phyloP scores from a whole-genome alignment of 2,797 vertebrate species.

The Halcyon chelicuti region DNA sequence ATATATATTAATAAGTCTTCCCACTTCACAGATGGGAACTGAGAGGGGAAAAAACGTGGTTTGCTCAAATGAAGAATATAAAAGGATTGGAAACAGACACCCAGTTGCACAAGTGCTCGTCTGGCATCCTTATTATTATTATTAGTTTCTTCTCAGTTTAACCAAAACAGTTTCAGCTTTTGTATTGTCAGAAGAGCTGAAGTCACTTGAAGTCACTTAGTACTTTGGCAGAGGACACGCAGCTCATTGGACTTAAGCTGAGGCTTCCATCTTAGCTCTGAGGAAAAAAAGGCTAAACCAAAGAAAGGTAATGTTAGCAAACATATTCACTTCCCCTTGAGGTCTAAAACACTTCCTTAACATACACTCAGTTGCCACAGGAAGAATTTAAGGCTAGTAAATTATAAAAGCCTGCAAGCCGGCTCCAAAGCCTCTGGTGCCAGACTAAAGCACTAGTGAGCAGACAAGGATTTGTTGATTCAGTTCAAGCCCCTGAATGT shows the following conservation, averaged over 20 bases:
- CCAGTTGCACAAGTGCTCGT: conserved; percentile 4
- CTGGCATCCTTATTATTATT: conserved; percentile 1
- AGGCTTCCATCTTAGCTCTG: not conserved
- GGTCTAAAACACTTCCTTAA: not conserved
- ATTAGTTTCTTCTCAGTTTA: not conserved
- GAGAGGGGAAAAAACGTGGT: not conserved
- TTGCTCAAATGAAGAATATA: conserved; percentile 15
- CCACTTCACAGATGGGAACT: conserved; percentile 64
- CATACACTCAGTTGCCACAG: not conserved
- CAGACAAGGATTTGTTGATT: not conserved
- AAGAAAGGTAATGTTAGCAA: not conserved
- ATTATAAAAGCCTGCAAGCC: not conserved
- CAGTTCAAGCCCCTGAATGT: not conserved
- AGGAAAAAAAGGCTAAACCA: not conserved
- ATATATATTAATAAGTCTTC: conserved; percentile 64
- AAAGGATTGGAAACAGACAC: conserved; percentile 35
- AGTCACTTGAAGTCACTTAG: not conserved
- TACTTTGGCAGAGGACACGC: not conserved
- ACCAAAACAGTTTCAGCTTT: conserved; percentile 22
- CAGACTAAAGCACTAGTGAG: not conserved
- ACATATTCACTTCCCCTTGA: not conserved
- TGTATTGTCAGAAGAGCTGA: not conserved
- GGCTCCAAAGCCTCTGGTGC: not conserved
- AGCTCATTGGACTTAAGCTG: not conserved
- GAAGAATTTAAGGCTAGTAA: not conserved